Conservation (phyloP, 2,888 invertebrate species). For the Dromius quadrimaculatus region DNA sequence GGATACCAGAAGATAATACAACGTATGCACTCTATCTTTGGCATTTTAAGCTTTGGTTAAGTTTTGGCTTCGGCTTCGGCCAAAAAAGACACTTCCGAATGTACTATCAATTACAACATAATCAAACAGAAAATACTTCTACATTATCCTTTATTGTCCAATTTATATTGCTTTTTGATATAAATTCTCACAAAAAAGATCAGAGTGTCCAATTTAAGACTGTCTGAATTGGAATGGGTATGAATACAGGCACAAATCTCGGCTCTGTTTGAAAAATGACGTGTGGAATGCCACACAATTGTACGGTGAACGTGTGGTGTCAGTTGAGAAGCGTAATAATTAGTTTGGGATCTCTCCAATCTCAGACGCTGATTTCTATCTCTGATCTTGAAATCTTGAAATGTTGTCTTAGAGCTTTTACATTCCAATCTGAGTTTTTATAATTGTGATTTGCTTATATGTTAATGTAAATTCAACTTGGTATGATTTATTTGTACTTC, state of each 20-base stretch:
- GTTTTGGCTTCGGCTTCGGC: too few species aligned
- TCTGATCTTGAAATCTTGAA: constrained; percentile 22
- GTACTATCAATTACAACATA: too few species aligned
- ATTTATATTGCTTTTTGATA: too few species aligned
- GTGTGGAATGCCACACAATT: constrained; percentile 38
- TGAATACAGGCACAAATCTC: too few species aligned
- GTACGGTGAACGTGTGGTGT: constrained; percentile 26
- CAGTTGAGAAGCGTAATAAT: constrained; percentile 38
- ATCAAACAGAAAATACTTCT: too few species aligned
- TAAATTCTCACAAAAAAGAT: too few species aligned
- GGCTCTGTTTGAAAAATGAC: constrained; percentile 20
- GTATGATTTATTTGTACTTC: too few species aligned
- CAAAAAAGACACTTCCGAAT: too few species aligned
- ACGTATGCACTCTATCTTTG: too few species aligned
- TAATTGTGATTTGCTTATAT: constrained; percentile 26
- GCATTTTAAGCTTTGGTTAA: too few species aligned
- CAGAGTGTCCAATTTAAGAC: not conserved
- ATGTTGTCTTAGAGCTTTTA: constrained; percentile 18
- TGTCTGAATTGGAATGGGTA: not conserved
- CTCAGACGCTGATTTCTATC: constrained; percentile 23
- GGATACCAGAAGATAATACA: too few species aligned
- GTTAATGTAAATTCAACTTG: constrained; percentile 21
- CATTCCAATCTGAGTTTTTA: constrained; percentile 9
- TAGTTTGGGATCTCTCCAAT: constrained; percentile 24
- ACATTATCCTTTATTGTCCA: too few species aligned